Evolutionary conservation across 2,113 vertebrate genomes (phyloP).

Genomic region (Myiozetetes cayanensis): DNA sequence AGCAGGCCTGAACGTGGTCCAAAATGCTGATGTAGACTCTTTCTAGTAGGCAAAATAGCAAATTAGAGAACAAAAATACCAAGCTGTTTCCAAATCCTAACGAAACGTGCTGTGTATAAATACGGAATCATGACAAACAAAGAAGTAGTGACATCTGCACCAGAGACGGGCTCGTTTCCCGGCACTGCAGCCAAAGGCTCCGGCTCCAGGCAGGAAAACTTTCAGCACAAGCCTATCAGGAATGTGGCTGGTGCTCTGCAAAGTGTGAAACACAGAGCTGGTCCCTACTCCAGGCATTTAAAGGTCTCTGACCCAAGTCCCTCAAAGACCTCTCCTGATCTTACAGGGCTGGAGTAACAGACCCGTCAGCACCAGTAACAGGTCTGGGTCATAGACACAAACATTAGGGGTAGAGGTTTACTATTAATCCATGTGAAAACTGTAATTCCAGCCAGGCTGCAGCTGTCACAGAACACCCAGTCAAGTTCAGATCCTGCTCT

Average conservation of each 20-base stretch:
- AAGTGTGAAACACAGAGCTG: accelerated
- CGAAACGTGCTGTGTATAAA: not conserved
- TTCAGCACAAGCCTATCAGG: not conserved
- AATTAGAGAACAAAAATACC: slow-evolving; percentile 31
- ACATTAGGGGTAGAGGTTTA: not conserved
- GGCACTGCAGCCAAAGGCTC: accelerated
- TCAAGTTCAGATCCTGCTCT: not conserved
- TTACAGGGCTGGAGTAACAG: not conserved
- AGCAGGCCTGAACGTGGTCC: slow-evolving; percentile 15
- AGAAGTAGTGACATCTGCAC: not conserved
- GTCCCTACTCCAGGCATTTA: not conserved
- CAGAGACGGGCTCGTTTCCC: not conserved
- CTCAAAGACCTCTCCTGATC: no score
- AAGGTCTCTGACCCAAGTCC: not conserved
- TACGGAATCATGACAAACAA: not conserved
- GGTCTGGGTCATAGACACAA: not conserved
- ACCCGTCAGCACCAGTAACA: accelerated
- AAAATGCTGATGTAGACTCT: slow-evolving; percentile 31
- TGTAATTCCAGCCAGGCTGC: not conserved
- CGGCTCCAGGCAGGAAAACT: not conserved
- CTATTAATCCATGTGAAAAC: not conserved
- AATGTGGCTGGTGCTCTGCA: not conserved
- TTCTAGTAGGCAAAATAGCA: slow-evolving; percentile 42
- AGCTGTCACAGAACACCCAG: not conserved
- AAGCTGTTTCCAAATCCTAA: slow-evolving; percentile 13